Percentiles rank a stretch among this genome's conserved stretches.
These are phyloP conservation scores for Apteryx mantelli DNA, from an alignment of 2,113 vertebrate species.

Conservation along the genomic window DNA sequence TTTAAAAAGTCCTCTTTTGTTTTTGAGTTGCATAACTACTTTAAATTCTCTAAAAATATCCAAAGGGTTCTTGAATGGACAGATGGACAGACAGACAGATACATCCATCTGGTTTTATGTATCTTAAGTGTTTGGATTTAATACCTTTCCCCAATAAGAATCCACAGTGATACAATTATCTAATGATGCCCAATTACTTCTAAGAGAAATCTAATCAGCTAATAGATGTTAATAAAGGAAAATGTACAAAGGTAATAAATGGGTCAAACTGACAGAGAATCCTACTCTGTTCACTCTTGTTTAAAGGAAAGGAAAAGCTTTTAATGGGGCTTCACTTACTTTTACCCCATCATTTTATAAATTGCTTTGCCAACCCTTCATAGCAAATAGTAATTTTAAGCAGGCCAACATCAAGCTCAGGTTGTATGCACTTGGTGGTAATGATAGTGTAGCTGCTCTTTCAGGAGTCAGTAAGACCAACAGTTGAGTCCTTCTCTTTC, in stretches of 20 bases:
- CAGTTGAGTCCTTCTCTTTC: constrained; percentile 70
- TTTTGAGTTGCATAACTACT: constrained; percentile 25
- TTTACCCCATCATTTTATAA: constrained; percentile 80
- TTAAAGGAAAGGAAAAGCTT: constrained; percentile 73
- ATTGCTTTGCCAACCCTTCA: constrained; percentile 77
- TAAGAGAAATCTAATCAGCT: constrained; percentile 66
- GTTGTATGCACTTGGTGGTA: constrained; percentile 75
- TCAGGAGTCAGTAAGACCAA: constrained; percentile 76
- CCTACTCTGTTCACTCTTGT: constrained; percentile 35
- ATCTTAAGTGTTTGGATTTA: constrained; percentile 49
- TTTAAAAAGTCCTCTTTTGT: constrained; percentile 34
- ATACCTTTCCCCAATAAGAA: constrained; percentile 70
- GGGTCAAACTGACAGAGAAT: constrained; percentile 47
- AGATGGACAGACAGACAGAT: constrained; percentile 26
- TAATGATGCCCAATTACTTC: constrained; percentile 65
- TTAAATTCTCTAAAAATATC: constrained; percentile 17
- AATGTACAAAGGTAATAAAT: constrained; percentile 72
- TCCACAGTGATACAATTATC: constrained; percentile 55
- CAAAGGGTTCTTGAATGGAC: background rate
- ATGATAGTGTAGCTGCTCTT: constrained; percentile 75
- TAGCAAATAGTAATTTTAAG: constrained; percentile 83
- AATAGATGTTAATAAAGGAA: constrained; percentile 75
- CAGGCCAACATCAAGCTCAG: constrained; percentile 67
- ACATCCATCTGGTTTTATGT: constrained; percentile 44
- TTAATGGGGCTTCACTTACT: constrained; percentile 68